A percentile compares a stretch with the other conserved stretches of the same genome.
Conservation (phyloP, 2,113 vertebrate species). For the Dipodomys spectabilis region DNA sequence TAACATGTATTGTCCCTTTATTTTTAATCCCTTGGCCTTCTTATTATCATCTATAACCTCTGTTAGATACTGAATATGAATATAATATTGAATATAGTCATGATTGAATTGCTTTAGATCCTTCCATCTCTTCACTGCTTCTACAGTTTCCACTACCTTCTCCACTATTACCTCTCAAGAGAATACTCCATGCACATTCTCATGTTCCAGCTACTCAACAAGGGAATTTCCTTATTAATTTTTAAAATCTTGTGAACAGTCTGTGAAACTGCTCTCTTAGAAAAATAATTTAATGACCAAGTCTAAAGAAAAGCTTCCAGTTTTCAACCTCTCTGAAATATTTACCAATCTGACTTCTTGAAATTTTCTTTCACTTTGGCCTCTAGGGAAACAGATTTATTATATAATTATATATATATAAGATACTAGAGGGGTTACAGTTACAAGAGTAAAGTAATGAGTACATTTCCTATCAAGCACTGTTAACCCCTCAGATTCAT, state of each 20-base stretch:
- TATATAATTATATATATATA: no score
- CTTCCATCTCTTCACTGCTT: not conserved
- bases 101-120: not conserved
- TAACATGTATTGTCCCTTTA: not conserved
- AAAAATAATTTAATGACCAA: not conserved
- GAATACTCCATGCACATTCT: not conserved
- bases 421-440: no score
- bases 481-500: no score
- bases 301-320: not conserved
- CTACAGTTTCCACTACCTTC: not conserved
- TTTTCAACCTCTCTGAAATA: not conserved
- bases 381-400: not conserved
- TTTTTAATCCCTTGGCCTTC: not conserved
- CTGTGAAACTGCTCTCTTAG: not conserved
- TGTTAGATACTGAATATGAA: not conserved
- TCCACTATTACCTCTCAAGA: not conserved
- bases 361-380: not conserved
- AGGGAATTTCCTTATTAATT: not conserved
- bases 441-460: no score
- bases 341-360: not conserved
- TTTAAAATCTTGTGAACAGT: not conserved
- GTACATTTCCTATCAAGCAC: no score
- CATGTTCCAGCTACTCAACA: not conserved
- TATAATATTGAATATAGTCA: not conserved
- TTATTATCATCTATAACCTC: not conserved